A percentile compares a stretch with the other conserved stretches of the same genome.
These are phyloP conservation scores for Thunnus albacares DNA, from an alignment of 2,797 vertebrate genomes.

Conservation along the genomic window DNA sequence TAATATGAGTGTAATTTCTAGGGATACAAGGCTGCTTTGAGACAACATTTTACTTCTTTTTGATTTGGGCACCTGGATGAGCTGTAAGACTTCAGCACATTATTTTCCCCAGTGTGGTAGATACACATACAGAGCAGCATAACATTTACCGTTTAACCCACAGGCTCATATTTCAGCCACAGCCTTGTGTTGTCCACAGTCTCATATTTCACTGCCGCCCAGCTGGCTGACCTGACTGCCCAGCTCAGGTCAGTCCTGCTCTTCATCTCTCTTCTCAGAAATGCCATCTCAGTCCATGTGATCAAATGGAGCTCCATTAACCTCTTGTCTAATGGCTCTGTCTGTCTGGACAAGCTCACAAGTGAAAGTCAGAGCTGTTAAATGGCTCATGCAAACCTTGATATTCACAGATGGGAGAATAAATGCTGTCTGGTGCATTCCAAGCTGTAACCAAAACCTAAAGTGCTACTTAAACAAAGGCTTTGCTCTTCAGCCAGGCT, in stretches of 20 bases:
- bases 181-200: neutral
- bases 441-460: slow-evolving; percentile 1
- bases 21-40: too few species aligned
- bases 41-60: neutral
- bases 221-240: neutral
- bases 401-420: too few species aligned
- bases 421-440: slow-evolving; percentile 7
- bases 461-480: neutral
- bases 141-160: neutral
- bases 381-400: neutral
- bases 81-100: neutral
- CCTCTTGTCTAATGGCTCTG: slow-evolving; percentile 23
- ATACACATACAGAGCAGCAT: neutral
- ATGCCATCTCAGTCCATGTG: slow-evolving; percentile 20
- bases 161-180: slow-evolving; percentile 14
- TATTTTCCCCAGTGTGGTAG: neutral
- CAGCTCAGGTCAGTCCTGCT: slow-evolving; percentile 8
- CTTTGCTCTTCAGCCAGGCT: neutral
- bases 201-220: slow-evolving; percentile 15
- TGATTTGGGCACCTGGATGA: neutral
- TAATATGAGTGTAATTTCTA: too few species aligned
- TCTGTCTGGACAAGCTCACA: slow-evolving; percentile 19
- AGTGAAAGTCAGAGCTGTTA: slow-evolving; percentile 3
- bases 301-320: slow-evolving; percentile 23
- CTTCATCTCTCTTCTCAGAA: slow-evolving; percentile 30